Conservation (phyloP, 1,140 invertebrate species). For the Delia radicum region DNA sequence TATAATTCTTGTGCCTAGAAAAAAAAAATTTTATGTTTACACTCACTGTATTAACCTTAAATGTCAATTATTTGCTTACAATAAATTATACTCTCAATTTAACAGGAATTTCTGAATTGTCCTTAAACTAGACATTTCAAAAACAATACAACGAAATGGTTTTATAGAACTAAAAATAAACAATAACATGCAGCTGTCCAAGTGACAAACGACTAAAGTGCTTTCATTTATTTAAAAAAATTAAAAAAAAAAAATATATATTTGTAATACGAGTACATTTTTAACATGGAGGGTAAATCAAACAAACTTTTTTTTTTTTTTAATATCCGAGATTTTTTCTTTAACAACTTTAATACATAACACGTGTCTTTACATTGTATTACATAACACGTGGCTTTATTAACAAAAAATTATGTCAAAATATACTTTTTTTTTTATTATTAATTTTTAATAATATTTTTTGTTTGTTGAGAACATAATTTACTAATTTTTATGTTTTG, state of each 20-base stretch:
- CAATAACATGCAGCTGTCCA: not conserved
- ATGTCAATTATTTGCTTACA: too few species aligned
- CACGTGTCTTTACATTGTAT: slow-evolving; percentile 11
- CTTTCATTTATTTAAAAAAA: not conserved
- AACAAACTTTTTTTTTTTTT: too few species aligned
- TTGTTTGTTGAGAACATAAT: not conserved
- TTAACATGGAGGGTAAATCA: not conserved
- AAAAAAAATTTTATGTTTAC: too few species aligned
- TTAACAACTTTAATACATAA: not conserved
- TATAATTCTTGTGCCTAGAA: too few species aligned
- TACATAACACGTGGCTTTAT: not conserved
- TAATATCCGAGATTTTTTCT: not conserved
- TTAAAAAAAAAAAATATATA: not conserved
- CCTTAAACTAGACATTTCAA: not conserved
- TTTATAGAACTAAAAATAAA: not conserved
- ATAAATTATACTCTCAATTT: too few species aligned
- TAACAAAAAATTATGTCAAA: not conserved
- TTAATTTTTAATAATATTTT: slow-evolving; percentile 4
- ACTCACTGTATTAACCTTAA: too few species aligned
- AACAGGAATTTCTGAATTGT: not conserved
- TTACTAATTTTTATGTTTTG: slow-evolving; percentile 16
- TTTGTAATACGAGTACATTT: not conserved
- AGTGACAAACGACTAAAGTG: not conserved
- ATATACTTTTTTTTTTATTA: not conserved
- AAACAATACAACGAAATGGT: not conserved